Percentiles rank a stretch among this genome's conserved stretches.
These are phyloP conservation scores for Andrena fulva DNA, from an alignment of 2,888 invertebrate genomes.

Conservation along the genomic window DNA sequence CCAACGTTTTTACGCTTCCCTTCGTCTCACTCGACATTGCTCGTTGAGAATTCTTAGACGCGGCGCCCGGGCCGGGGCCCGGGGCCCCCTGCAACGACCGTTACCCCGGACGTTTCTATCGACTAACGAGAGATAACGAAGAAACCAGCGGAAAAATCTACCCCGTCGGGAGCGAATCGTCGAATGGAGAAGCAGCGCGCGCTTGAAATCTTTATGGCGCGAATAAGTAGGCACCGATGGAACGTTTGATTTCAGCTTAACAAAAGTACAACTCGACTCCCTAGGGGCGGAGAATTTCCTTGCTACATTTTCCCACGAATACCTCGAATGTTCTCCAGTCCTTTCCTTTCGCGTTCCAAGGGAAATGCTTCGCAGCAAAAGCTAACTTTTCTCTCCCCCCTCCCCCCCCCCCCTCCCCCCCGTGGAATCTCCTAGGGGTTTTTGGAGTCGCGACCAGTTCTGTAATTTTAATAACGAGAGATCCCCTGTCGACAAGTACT, in stretches of 20 bases:
- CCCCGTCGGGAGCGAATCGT: slow-evolving; percentile 1
- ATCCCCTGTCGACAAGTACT: background rate
- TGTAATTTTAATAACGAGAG: slow-evolving; percentile 34
- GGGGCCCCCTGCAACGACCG: background rate
- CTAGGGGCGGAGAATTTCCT: slow-evolving; percentile 8
- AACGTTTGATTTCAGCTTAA: slow-evolving; percentile 36
- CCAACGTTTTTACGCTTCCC: background rate
- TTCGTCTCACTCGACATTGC: background rate
- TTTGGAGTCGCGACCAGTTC: background rate
- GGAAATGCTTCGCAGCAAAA: slow-evolving; percentile 9
- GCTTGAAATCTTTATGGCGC: slow-evolving; percentile 35
- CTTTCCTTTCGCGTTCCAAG: background rate
- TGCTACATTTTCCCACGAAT: background rate
- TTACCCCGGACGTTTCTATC: background rate
- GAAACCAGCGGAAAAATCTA: background rate
- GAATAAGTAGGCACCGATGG: slow-evolving; percentile 12
- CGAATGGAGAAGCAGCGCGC: background rate
- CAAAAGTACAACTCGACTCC: slow-evolving; percentile 34
- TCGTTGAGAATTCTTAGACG: background rate
- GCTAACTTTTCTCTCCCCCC: background rate
- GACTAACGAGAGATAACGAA: background rate
- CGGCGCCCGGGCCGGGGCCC: too few species aligned
- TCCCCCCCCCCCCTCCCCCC: background rate
- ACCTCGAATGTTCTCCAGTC: background rate
- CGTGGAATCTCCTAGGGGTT: background rate